phyloP scores from a whole-genome alignment of 92 coral and sea anemone genomes.

The Pocillopora meandrina region DNA sequence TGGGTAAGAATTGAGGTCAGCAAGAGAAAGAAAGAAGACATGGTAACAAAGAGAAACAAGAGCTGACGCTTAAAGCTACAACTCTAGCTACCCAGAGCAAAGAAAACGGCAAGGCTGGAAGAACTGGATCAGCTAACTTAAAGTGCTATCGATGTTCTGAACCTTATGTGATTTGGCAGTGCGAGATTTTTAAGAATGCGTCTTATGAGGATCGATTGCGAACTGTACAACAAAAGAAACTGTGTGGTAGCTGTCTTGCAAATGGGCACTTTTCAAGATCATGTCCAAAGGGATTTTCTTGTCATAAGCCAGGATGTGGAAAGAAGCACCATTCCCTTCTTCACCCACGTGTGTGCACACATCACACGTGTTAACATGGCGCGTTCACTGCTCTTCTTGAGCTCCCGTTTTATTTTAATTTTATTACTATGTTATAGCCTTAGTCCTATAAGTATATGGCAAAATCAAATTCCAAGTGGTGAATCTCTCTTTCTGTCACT shows the following conservation, averaged over 20 bases:
- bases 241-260: constrained; percentile 64
- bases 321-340: constrained; percentile 57
- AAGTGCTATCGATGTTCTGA: constrained; percentile 57
- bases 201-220: constrained; percentile 53
- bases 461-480: no score
- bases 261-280: constrained; percentile 67
- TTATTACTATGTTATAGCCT: no score
- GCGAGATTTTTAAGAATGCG: constrained; percentile 54
- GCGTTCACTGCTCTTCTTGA: no score
- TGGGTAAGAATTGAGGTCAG: no score
- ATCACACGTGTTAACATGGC: no score
- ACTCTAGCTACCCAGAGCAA: constrained; percentile 36
- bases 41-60: constrained; percentile 41
- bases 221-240: constrained; percentile 54
- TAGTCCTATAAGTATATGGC: no score
- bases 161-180: constrained; percentile 60
- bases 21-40: no score
- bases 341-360: no score
- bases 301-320: constrained; percentile 60
- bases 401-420: no score
- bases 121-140: constrained; percentile 25
- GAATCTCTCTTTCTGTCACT: no score
- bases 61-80: constrained; percentile 42
- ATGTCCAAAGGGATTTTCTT: constrained; percentile 63
- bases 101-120: constrained; percentile 9